Evolutionary conservation across 2,113 vertebrate species (phyloP), one percentile per base, ranked within the genome.

Genomic region (Rhadina sibilatrix): DNA sequence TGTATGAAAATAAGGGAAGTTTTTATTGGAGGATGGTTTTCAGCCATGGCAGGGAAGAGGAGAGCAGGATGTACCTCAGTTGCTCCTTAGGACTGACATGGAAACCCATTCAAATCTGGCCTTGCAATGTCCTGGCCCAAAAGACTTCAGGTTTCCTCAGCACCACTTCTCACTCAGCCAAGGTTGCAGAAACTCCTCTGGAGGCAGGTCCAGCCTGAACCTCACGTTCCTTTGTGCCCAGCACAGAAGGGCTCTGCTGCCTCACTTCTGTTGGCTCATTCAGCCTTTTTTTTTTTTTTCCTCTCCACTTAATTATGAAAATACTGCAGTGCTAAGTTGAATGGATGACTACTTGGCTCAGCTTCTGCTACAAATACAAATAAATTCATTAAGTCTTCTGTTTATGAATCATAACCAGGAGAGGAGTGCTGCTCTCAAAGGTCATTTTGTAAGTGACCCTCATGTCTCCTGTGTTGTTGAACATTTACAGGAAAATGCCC

Each of bases 361-460:
- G 77, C 87, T 68, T 66, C 81, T 76, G 56, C 77, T 75, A 89
- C 31, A 95, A 87, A 56, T 56, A 82, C 22, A 75, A 91, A 81
- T 84, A 87, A 89, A 94, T 75, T 59, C 37, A 63, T 91, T 84
- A 87, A 78, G 52, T 63, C 77, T 84, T 54, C 69, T 56, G 38
- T 63, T 94, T 52, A 27, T 93, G 87, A 91, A 38, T 94, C 92
- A 68, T 44, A 82, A 33, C 27, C 74, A 38, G 69, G 61, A 82
- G 64, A 65, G 85, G 47, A 87, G 47, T 15, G 60, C 56, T 82
- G 7, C n/a, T 33, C 81, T 71, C 52, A 46, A 87, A 92, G 87
- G 66, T 76, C 30, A 9, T 23, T 66, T 77, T 11, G 15, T 74
- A 77, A 94, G 53, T 40, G 40, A 40, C 40, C 40, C 40, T 40